Evolutionary conservation across 2,888 invertebrate species (phyloP).

Genomic region (Nudaria mundana): DNA sequence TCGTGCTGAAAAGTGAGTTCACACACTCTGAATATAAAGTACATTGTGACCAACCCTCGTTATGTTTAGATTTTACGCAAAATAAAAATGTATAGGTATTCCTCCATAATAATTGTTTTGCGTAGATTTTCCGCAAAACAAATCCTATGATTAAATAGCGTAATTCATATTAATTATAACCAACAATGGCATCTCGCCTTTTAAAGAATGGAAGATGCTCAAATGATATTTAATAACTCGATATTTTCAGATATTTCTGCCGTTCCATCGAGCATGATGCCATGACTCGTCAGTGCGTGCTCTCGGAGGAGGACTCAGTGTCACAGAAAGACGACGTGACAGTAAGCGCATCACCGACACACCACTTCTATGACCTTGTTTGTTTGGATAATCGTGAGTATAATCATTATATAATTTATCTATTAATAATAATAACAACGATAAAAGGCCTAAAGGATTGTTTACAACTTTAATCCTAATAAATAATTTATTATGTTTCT

Average conservation of each 20-base stretch:
- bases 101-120: too few relatives aligned
- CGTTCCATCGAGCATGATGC: constrained; percentile 95
- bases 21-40: too few relatives aligned
- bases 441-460: not conserved
- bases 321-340: constrained; percentile 94
- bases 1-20: constrained; percentile 90
- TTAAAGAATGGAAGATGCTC: too few relatives aligned
- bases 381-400: constrained; percentile 94
- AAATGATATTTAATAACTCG: too few relatives aligned
- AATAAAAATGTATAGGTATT: too few relatives aligned
- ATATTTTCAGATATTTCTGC: constrained; percentile 86
- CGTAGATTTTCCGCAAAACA: too few relatives aligned
- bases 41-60: too few relatives aligned
- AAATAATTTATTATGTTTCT: too few relatives aligned
- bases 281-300: constrained; percentile 91
- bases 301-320: constrained; percentile 94
- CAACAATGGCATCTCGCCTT: too few relatives aligned
- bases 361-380: constrained; percentile 93
- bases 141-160: too few relatives aligned
- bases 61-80: too few relatives aligned
- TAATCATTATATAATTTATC: constrained; percentile 20
- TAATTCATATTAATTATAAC: too few relatives aligned
- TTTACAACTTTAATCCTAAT: not conserved
- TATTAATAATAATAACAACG: constrained; percentile 12
- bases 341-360: constrained; percentile 90